These are phyloP conservation scores for Melangyna quadrimaculata DNA, from an alignment of 2,888 invertebrate species.

Conservation along the genomic window DNA sequence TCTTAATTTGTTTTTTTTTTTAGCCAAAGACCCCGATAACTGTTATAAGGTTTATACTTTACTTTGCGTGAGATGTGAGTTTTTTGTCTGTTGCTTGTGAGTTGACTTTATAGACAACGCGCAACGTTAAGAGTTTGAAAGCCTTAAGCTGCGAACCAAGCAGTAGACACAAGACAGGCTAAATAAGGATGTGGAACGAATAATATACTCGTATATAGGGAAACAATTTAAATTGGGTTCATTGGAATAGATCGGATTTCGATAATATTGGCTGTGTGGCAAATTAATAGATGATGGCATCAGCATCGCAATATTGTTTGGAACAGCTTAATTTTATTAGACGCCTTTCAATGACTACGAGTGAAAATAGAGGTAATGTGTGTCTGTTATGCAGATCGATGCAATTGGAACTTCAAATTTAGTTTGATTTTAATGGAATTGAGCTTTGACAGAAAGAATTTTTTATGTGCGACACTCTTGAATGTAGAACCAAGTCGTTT, in stretches of 20 bases:
- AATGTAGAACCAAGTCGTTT: too few species aligned
- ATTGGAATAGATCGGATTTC: constrained; percentile 50
- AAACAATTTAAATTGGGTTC: constrained; percentile 57
- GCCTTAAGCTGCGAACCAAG: not conserved
- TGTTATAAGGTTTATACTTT: constrained; percentile 41
- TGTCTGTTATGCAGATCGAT: not conserved
- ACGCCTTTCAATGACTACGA: not conserved
- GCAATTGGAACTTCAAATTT: not conserved
- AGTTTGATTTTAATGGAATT: not conserved
- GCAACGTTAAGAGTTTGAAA: not conserved
- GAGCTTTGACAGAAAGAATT: not conserved
- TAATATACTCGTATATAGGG: not conserved
- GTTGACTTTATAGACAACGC: constrained; percentile 10
- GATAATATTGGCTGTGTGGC: constrained; percentile 28
- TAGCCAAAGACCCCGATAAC: constrained; percentile 56
- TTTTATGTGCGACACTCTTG: not conserved
- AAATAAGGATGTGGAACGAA: constrained; percentile 14
- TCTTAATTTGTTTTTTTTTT: constrained; percentile 66
- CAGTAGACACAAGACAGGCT: not conserved
- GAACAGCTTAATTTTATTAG: not conserved
- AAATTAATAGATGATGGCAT: constrained; percentile 35
- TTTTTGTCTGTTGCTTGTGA: not conserved
- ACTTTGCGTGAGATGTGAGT: constrained; percentile 2
- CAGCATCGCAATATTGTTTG: not conserved
- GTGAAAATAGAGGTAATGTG: not conserved